phyloP scores from a whole-genome alignment of 2,888 invertebrate genomes.

The Drosophila greeni region DNA sequence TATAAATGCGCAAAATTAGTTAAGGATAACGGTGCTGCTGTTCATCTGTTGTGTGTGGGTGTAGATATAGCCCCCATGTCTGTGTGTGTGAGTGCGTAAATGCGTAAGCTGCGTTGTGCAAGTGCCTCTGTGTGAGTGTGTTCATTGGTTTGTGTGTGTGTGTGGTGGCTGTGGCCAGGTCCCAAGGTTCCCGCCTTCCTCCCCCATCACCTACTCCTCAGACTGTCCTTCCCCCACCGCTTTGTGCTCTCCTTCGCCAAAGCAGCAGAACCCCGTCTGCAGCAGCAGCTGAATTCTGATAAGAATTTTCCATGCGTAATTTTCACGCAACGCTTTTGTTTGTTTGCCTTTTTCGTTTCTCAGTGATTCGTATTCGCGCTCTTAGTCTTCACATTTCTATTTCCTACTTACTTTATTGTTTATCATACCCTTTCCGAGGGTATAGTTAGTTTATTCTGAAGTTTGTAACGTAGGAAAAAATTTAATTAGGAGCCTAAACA shows the following conservation, averaged over 20 bases:
- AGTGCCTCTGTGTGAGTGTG: constrained; percentile 26
- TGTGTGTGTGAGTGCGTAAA: constrained; percentile 50
- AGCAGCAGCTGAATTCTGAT: constrained; percentile 26
- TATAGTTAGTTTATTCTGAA: not conserved
- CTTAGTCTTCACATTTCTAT: not conserved
- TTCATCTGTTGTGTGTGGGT: constrained; percentile 13
- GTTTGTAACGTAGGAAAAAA: not conserved
- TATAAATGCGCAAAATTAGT: constrained; percentile 17
- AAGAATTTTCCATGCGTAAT: constrained; percentile 37
- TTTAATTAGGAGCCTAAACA: not conserved
- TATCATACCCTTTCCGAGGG: not conserved
- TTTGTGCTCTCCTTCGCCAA: constrained; percentile 11
- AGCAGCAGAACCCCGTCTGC: constrained; percentile 20
- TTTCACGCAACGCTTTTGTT: constrained; percentile 28
- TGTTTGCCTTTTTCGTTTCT: constrained; percentile 9
- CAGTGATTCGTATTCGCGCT: constrained; percentile 16
- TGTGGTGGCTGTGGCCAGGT: constrained; percentile 49
- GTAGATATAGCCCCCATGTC: not conserved
- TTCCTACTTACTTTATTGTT: not conserved
- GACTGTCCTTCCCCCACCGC: constrained; percentile 7
- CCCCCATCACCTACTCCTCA: not conserved
- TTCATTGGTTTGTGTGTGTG: constrained; percentile 25
- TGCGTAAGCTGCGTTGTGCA: constrained; percentile 56
- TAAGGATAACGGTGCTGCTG: constrained; percentile 30
- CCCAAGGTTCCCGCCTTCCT: constrained; percentile 33